Conservation (phyloP, 2,113 vertebrate species). For the Oreotragus oreotragus region DNA sequence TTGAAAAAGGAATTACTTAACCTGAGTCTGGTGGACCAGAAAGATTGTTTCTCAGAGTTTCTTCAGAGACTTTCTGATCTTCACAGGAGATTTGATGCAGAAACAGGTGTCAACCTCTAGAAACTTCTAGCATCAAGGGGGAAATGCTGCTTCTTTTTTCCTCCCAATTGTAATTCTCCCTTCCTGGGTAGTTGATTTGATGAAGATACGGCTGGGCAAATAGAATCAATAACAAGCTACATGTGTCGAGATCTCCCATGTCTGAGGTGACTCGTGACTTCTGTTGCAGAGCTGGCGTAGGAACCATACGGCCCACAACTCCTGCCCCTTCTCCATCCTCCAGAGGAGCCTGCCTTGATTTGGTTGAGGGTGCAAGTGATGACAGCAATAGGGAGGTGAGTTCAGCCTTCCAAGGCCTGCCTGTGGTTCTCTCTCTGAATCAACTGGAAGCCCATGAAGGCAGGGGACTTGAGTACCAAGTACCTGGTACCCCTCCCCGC, state of each 20-base stretch:
- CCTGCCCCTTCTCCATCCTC: background rate
- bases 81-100: background rate
- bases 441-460: background rate
- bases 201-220: too few species aligned
- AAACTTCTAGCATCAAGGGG: background rate
- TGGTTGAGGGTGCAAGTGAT: fast-evolving
- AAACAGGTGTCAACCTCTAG: background rate
- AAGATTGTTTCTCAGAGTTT: background rate
- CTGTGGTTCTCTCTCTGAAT: background rate
- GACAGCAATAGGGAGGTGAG: background rate
- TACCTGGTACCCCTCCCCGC: fast-evolving
- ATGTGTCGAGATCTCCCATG: background rate
- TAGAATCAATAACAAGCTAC: too few species aligned
- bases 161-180: background rate
- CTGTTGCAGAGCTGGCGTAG: background rate
- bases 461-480: background rate
- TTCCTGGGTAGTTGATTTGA: background rate
- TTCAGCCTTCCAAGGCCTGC: background rate
- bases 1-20: background rate
- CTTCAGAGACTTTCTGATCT: background rate
- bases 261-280: background rate
- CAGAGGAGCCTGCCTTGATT: background rate
- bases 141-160: background rate
- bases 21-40: too few species aligned
- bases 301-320: background rate